Evolutionary conservation across 2,113 vertebrate species (phyloP), one percentile per base, ranked within the genome.

Genomic region (Esox niger): DNA sequence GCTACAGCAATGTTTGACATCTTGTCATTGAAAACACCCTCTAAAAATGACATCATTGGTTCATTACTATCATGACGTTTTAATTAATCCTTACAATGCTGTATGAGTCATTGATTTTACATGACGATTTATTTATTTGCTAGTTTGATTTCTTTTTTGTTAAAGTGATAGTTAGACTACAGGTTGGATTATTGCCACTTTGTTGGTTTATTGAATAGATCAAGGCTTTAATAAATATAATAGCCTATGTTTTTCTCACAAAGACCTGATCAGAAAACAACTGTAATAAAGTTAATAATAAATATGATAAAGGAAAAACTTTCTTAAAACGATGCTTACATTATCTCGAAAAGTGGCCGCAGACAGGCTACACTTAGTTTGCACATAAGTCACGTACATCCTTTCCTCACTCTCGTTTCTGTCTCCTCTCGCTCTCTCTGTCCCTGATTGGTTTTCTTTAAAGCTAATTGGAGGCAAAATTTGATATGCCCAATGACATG

Each of bases 401-500:
- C 75, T 82, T 83, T 80, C 75, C 76, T 77, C 68, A 77, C 58
- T 43, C 38, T 38, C 6, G 71, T 75, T 69, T 62, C 77, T 69
- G 43, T 75, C 74, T 52, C 64, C 8, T 31, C 62, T 70, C 30
- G 27, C 58, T 25, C 58, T 61, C 74, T 69, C 72, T 66, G 49
- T 75, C 65, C 67, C 73, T 82, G 78, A 88, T 84, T 86, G 82
- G 74, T 84, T 78, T 88, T 80, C 79, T 77, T 70, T 86, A 77
- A 82, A 88, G 74, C 84, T 79, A 83, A 83, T 86, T 78, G 82
- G 81, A 87, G 83, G 77, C 76, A 87, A 86, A 75, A 80, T 89
- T 79, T 84, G 86, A 87, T 84, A 78, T 82, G 76, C 77, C 79
- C 79, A 88, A 85, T 88, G 84, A 86, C 85, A 91, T 90, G 90